Evolutionary conservation across 1,140 invertebrate genomes (phyloP), one percentile per base, ranked within the genome.

Genomic region (Papilio glaucus): DNA sequence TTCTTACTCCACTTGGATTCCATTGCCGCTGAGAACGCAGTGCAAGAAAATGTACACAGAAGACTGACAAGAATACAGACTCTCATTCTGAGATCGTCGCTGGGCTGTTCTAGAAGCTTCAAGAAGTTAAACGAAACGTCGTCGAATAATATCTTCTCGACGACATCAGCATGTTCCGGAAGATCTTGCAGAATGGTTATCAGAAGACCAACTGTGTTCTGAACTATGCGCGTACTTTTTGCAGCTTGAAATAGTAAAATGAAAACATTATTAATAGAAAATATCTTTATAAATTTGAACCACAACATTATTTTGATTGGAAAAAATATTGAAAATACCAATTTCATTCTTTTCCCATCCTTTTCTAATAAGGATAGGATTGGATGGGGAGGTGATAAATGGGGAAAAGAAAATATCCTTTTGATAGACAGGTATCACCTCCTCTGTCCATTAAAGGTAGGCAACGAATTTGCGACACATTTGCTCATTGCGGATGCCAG

Each of bases 131-230:
- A 93, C 6, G 86, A 87, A 4, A 91, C 72, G 71, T 87, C 82
- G 13, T 93, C 92, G 53, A 95, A 94, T 0, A 97, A 83, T 71
- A 97, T 95, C 77, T 95, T 95, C 80, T 97, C 96, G 0, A 97
- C 95, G 0, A 97, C 93, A 71, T 96, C 95, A 0, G 95, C 94
- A 83, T 97, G 96, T 82, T 97, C 96, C 0, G 97, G 96, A 7
- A 96, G 87, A 65, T 95, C 95, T 75, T 96, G 94, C 7, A 98
- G 82, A n/a, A 97, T 94, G 12, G 96, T 96, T 79, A 95, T 96
- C 7, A 98, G 92, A 38, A 97, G 94, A 0, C 96, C 95, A 9
- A 97, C 78, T 33, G 96, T 87, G 86, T 97, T 95, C 45, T 94
- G 83, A n/a, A 95, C 94, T 71, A 97, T 89, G 72, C 95, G 80